Evolutionary conservation across 2,888 invertebrate species (phyloP).

Genomic region (Dryococelus australis): DNA sequence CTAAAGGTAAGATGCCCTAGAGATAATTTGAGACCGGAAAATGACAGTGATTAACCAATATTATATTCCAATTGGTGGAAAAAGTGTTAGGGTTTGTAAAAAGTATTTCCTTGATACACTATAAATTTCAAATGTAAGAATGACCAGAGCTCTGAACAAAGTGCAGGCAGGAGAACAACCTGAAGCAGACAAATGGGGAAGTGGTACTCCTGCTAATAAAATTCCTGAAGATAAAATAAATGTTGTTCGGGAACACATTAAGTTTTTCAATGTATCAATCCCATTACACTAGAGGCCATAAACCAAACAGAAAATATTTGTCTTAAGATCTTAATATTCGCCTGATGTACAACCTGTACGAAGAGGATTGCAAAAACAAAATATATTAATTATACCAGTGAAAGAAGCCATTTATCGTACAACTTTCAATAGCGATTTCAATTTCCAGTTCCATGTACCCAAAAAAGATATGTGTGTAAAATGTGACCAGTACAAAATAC

Average conservation of each 20-base stretch:
- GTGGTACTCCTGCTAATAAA: conserved; percentile 11
- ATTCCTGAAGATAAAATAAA: background rate
- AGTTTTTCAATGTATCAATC: conserved; percentile 23
- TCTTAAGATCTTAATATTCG: conserved; percentile 28
- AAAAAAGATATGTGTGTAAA: no score
- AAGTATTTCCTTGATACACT: conserved; percentile 27
- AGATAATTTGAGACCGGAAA: no score
- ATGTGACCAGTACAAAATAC: no score
- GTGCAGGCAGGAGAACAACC: conserved; percentile 21
- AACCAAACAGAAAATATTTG: conserved; percentile 30
- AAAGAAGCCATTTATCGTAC: conserved; percentile 27
- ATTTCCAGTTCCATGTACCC: conserved; percentile 32
- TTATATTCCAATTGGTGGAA: no score
- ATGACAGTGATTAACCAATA: no score
- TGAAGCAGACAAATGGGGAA: conserved; percentile 20
- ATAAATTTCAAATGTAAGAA: conserved; percentile 27
- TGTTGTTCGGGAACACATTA: conserved; percentile 18
- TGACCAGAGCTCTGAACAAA: conserved; percentile 20
- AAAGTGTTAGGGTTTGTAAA: conserved; percentile 28
- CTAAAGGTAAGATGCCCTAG: background rate
- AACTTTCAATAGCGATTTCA: conserved; percentile 29
- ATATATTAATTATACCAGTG: conserved; percentile 20
- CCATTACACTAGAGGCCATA: conserved; percentile 29
- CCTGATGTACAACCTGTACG: conserved; percentile 10
- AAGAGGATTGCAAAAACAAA: conserved; percentile 4